Evolutionary conservation across 2,888 invertebrate genomes (phyloP), one percentile per base, ranked within the genome.

Genomic region (Coecobrya sp.): DNA sequence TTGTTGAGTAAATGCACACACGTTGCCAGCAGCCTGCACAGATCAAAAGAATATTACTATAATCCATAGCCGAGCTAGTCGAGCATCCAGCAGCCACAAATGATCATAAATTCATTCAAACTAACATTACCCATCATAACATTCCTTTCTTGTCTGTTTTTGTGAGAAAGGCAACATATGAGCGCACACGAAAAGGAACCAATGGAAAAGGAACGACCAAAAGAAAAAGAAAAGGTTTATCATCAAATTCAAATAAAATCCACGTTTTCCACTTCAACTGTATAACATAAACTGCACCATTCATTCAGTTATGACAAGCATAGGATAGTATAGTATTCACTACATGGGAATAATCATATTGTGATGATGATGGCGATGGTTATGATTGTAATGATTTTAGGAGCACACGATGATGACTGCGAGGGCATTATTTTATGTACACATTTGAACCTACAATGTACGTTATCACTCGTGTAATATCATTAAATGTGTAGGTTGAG

Each of bases 31-130:
- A 4, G 59, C 22, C 27, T 27, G 62, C 62, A 65, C 22, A 73
- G 45, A 73, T 73, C 42, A 73, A 73, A 65, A 45, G 45, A 73
- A 73, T 73, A 73, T 45, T 59, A 62, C 19, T 62, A 27, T 59
- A 42, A 62, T 84, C 36, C 62, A 62, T 59, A 59, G 84, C 19
- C 22, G n/a, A 84, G 62, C 84, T 59, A 59, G 84, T 36, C 22
- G n/a, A 84, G 62, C 84, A 36, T 42, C 19, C 84, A 84, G 62
- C 55, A 84, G 89, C 84, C 84, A 85, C 84, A 90, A 76, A 84
- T 90, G 81, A 89, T 90, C 90, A 90, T 90, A 90, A 90, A 90
- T 90, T 90, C 90, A 85, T 90, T 90, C 76, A 88, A 89, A 89
- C 49, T 84, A 89, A 73, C 82, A 82, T 89, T 89, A 89, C 82